These are phyloP conservation scores for Archaeoteleia sp. DNA, from an alignment of 2,888 invertebrate genomes.

Conservation along the genomic window DNA sequence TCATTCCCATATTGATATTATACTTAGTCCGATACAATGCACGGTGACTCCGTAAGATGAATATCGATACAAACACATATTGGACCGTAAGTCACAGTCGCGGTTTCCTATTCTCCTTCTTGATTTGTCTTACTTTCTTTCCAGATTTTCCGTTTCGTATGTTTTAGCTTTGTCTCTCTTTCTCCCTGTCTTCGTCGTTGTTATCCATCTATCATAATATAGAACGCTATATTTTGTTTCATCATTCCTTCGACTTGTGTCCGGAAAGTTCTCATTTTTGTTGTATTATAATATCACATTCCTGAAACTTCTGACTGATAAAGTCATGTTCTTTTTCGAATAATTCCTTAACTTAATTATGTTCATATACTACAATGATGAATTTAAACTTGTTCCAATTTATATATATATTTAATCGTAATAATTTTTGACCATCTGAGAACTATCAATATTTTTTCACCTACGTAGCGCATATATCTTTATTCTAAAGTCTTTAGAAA, in stretches of 20 bases:
- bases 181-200: conserved; percentile 9
- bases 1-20: conserved; percentile 10
- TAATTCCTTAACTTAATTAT: too few relatives aligned
- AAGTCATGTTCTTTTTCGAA: conserved; percentile 10
- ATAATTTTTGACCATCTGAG: too few relatives aligned
- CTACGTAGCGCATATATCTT: too few relatives aligned
- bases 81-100: conserved; percentile 10
- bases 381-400: too few relatives aligned
- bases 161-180: too few relatives aligned
- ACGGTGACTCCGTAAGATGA: conserved; percentile 10
- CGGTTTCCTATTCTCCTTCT: background rate
- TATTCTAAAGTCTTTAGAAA: too few relatives aligned
- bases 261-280: background rate
- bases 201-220: conserved; percentile 30
- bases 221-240: conserved; percentile 9
- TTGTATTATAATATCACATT: conserved; percentile 23
- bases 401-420: too few relatives aligned
- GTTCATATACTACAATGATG: too few relatives aligned
- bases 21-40: conserved; percentile 13
- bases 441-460: too few relatives aligned
- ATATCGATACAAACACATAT: conserved; percentile 14
- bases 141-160: background rate
- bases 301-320: conserved; percentile 20
- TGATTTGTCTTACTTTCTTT: conserved; percentile 31
- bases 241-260: conserved; percentile 12